These are phyloP conservation scores for Erebia epiphron DNA, from an alignment of 2,888 invertebrate species.

Conservation along the genomic window DNA sequence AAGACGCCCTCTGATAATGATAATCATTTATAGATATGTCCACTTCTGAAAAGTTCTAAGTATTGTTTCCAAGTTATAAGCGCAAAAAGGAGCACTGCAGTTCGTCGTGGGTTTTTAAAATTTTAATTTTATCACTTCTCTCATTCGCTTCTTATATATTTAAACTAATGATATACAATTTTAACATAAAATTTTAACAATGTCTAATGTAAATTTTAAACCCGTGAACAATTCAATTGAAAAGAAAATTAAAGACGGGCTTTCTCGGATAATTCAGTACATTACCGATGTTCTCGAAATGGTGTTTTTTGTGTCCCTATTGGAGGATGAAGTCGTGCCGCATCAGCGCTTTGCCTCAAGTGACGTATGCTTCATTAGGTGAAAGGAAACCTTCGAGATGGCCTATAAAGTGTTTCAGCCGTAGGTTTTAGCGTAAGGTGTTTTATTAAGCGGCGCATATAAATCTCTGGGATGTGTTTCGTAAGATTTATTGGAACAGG, in stretches of 20 bases:
- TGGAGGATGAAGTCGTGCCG: slow-evolving; percentile 19
- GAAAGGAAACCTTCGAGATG: slow-evolving; percentile 26
- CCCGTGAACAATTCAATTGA: neutral
- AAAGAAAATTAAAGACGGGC: neutral
- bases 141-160: too few relatives aligned
- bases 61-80: too few relatives aligned
- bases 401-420: slow-evolving; percentile 24
- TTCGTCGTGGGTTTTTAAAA: too few relatives aligned
- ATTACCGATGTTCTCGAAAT: slow-evolving; percentile 5
- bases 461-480: slow-evolving; percentile 22
- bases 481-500: slow-evolving; percentile 21
- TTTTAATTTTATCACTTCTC: too few relatives aligned
- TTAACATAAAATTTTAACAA: too few relatives aligned
- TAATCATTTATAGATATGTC: too few relatives aligned
- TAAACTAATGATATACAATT: too few relatives aligned
- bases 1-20: too few relatives aligned
- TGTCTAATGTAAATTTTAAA: neutral
- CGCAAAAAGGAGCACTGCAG: too few relatives aligned
- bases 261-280: neutral
- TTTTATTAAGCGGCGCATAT: slow-evolving; percentile 24
- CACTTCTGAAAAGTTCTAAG: too few relatives aligned
- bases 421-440: slow-evolving; percentile 24
- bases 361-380: slow-evolving; percentile 27
- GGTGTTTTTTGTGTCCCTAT: slow-evolving; percentile 6
- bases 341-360: slow-evolving; percentile 26